Evolutionary conservation across 2,797 vertebrate genomes (phyloP), one percentile per base, ranked within the genome.

Genomic region (Parauchenoglanis punctatus): DNA sequence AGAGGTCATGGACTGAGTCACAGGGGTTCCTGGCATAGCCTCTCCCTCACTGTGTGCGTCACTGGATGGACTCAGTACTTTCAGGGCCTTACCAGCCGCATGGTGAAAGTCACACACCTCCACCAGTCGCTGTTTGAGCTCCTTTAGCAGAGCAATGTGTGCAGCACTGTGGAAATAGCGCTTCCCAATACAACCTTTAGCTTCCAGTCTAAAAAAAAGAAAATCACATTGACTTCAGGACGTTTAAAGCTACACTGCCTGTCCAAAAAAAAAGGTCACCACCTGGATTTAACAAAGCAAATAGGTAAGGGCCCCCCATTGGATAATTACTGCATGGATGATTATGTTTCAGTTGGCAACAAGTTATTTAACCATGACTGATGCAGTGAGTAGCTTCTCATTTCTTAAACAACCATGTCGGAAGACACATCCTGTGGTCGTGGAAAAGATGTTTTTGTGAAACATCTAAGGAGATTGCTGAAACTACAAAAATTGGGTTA

Each of bases 61-160:
- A n/a, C 94, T 94, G 82, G 92, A 89, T 61, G 93, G 93, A 25
- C 93, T 93, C 8, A 94, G 96, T 28, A 96, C 95, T 70, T 96
- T 96, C 56, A 99, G 93, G 10, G 97, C 98, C 93, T 98, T 98
- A 90, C 98, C 97, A 75, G 98, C 98, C 70, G 96, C 93, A 0
- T 99, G 97, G 93, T 99, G 98, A 92, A 99, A 99, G 91, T 99
- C 98, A 0, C 97, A 98, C 85, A 98, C 96, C 88, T 98, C 97
- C 7, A 95, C 95, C 87, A 99, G 94, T 25, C 97, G 96, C 75
- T 96, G 96, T 88, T 96, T 98, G 93, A 99, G 95, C 83, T 98
- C 97, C 87, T 93, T 96, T 13, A 99, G 92, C 84, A 99, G 94
- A 87, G 59, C 90, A 1, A 92, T 13, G 3, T 98, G 97, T 88